Evolutionary conservation across 2,888 invertebrate genomes (phyloP), one percentile per base, ranked within the genome.

Genomic region (Parnassius smintheus): DNA sequence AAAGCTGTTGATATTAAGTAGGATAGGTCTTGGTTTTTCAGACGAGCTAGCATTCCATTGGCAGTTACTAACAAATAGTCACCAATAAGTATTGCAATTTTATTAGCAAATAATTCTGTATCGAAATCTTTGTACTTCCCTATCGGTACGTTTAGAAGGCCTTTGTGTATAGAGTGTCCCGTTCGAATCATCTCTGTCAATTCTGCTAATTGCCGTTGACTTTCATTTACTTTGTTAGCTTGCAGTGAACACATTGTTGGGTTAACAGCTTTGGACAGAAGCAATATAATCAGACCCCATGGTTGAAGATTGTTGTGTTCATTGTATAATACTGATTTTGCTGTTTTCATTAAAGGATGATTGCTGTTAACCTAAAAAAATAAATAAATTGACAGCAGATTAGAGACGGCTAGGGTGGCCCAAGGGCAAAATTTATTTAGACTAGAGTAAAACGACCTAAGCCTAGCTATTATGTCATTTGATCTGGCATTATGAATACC

Each of bases 131-230:
- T 85, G 12, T 89, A 79, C 48, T 93, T 85, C 71, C 93, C 92
- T 1, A 76, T 61, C 0, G 86, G 80, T 69, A 91, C 82, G 68
- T 92, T 92, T n/a, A 92, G 71, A 8, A 92, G 66, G 1, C 92
- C 95, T 82, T 94, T 93, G 81, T 98, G 98, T 11, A 97, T 94
- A 52, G 97, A 93, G 77, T 96, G 95, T 59, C 96, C 96, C 0
- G 96, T 97, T 69, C 96, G 93, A 65, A 97, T 96, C 96, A 97
- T 96, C 91, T 97, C 97, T 0, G 96, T 96, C 13, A 97, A 94
- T 87, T 97, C 92, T 0, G 92, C 92, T 0, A 92, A 79, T 72
- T 89, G 85, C 66, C 92, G 71, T 73, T 91, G 94, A 66, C 87
- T 83, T 66, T 91, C 84, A 0, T 94, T 82, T 77, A 93, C 77